Conservation (phyloP, 2,113 vertebrate species). For the Pardalotus punctatus region DNA sequence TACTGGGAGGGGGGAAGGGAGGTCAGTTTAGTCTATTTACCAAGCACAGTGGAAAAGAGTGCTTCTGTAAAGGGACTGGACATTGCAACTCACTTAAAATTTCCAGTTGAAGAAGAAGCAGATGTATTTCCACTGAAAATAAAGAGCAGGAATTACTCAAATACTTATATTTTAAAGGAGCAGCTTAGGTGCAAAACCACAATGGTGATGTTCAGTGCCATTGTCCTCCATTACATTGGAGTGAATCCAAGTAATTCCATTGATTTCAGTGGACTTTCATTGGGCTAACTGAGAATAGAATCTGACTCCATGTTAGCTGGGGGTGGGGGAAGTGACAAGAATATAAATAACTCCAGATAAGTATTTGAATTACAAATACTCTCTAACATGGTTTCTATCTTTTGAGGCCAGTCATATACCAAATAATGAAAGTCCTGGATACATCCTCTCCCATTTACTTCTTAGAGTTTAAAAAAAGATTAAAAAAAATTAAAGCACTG, state of each 20-base stretch:
- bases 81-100: background rate
- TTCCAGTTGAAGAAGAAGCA: background rate
- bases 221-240: background rate
- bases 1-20: conserved; percentile 18
- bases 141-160: background rate
- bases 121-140: background rate
- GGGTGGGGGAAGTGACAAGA: background rate
- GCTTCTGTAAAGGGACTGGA: background rate
- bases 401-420: background rate
- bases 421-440: background rate
- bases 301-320: conserved; percentile 22
- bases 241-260: conserved; percentile 34
- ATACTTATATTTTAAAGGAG: background rate
- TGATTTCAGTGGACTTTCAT: conserved; percentile 46
- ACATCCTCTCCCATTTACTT: background rate
- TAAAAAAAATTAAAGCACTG: background rate
- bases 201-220: background rate
- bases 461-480: background rate
- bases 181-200: conserved; percentile 15
- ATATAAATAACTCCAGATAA: conserved; percentile 37
- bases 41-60: background rate
- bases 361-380: conserved; percentile 21
- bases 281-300: conserved; percentile 42
- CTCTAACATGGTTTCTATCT: background rate
- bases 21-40: conserved; percentile 40